Evolutionary conservation across 2,888 invertebrate species (phyloP).

Genomic region (Lamellibrachia columna): DNA sequence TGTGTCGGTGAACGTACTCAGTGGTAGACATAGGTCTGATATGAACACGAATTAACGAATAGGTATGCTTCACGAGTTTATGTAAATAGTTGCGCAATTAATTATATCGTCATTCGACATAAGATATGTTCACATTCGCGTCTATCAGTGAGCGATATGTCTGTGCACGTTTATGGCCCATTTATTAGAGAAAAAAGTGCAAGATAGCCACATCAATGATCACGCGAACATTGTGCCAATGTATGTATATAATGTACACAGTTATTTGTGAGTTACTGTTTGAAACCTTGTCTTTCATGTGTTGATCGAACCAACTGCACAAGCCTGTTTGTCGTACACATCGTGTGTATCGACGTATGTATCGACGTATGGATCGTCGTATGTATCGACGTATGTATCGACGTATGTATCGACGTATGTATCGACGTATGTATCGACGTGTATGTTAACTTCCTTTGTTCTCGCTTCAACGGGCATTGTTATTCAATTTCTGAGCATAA

Average conservation of each 20-base stretch:
- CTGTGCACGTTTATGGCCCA: neutral
- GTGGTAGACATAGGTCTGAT: neutral
- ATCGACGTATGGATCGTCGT: no score
- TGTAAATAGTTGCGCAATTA: neutral
- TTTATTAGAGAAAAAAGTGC: neutral
- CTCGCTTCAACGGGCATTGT: neutral
- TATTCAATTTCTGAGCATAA: slow-evolving; percentile 5
- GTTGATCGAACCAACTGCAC: slow-evolving; percentile 12
- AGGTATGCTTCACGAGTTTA: neutral
- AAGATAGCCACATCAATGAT: neutral
- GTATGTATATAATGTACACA: slow-evolving; percentile 1
- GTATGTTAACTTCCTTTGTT: neutral
- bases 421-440: neutral
- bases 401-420: no score
- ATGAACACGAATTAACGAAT: neutral
- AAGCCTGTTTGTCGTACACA: neutral
- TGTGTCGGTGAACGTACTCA: neutral
- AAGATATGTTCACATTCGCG: neutral
- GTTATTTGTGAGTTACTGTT: neutral
- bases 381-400: no score
- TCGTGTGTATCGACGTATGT: neutral
- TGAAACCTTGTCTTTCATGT: slow-evolving; percentile 16
- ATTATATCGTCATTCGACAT: neutral
- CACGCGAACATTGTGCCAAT: neutral
- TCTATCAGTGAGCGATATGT: neutral